A percentile compares a stretch with the other conserved stretches of the same genome.
phyloP scores from a whole-genome alignment of 2,113 vertebrate genomes.

The Triplophysa tibetana region DNA sequence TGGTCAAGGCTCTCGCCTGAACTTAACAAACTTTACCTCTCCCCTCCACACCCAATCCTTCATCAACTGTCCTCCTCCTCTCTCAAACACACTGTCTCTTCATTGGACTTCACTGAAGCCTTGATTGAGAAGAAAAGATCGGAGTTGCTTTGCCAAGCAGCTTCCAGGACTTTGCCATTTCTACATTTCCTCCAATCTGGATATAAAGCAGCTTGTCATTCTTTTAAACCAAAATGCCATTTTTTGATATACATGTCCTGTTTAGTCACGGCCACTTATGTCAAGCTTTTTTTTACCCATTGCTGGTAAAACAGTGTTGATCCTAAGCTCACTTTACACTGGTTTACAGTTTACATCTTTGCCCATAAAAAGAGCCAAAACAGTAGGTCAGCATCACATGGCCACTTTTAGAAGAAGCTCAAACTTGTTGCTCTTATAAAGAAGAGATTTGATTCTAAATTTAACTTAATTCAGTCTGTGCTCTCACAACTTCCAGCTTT shows the following conservation, averaged over 20 bases:
- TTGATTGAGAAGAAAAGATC: slow-evolving; percentile 8
- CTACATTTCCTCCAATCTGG: neutral
- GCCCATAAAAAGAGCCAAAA: neutral
- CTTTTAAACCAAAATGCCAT: slow-evolving; percentile 25
- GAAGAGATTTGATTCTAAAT: slow-evolving; percentile 6
- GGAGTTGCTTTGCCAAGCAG: slow-evolving; percentile 10
- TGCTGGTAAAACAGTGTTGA: slow-evolving; percentile 18
- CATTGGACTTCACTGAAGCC: slow-evolving; percentile 12
- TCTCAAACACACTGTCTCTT: neutral
- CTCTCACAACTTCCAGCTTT: neutral
- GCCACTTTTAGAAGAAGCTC: neutral
- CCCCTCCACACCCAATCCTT: neutral
- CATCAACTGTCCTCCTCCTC: neutral
- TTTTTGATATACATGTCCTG: neutral
- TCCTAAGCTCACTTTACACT: slow-evolving; percentile 12
- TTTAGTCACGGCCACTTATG: neutral
- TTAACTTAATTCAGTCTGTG: slow-evolving; percentile 13
- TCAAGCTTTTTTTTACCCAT: neutral
- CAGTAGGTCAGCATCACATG: neutral
- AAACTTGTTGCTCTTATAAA: neutral
- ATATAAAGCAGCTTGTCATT: neutral
- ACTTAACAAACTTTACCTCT: slow-evolving; percentile 58
- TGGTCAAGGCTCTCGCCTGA: slow-evolving; percentile 85
- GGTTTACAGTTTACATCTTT: slow-evolving; percentile 22
- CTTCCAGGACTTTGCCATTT: neutral